These are phyloP conservation scores for Drosophila paramelanica DNA, from an alignment of 2,888 invertebrate species.

Conservation along the genomic window DNA sequence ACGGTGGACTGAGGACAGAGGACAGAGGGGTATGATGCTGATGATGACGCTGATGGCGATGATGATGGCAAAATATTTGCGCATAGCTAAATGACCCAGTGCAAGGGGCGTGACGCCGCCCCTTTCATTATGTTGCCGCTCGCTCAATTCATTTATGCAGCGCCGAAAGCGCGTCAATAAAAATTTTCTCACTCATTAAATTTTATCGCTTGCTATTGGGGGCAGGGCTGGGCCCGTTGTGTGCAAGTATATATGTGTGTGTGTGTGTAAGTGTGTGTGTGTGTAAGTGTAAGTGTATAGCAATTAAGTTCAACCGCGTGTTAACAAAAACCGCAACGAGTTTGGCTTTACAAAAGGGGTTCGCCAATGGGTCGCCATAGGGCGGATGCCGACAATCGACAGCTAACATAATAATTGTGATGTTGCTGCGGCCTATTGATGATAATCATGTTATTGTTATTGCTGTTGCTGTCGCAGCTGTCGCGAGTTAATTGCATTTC, in stretches of 20 bases:
- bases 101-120: conserved; percentile 11
- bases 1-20: conserved; percentile 7
- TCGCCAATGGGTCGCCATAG: conserved; percentile 47
- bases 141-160: conserved; percentile 55
- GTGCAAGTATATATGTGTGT: conserved; percentile 5
- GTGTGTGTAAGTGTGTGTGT: conserved; percentile 3
- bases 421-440: conserved; percentile 9
- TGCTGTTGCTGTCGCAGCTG: conserved; percentile 16
- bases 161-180: conserved; percentile 61
- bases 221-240: background rate
- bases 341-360: conserved; percentile 44
- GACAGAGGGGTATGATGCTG: background rate
- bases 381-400: conserved; percentile 39
- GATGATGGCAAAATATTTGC: conserved; percentile 42
- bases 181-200: conserved; percentile 70
- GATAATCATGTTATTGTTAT: conserved; percentile 17
- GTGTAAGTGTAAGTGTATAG: conserved; percentile 9
- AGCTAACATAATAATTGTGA: conserved; percentile 52
- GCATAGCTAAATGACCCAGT: conserved; percentile 15
- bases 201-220: conserved; percentile 57
- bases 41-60: conserved; percentile 5
- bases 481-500: conserved; percentile 45
- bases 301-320: conserved; percentile 56
- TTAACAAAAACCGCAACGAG: conserved; percentile 51
- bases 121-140: conserved; percentile 24